Conservation (phyloP, 2,888 invertebrate species). For the Tetheella fluctuosa region DNA sequence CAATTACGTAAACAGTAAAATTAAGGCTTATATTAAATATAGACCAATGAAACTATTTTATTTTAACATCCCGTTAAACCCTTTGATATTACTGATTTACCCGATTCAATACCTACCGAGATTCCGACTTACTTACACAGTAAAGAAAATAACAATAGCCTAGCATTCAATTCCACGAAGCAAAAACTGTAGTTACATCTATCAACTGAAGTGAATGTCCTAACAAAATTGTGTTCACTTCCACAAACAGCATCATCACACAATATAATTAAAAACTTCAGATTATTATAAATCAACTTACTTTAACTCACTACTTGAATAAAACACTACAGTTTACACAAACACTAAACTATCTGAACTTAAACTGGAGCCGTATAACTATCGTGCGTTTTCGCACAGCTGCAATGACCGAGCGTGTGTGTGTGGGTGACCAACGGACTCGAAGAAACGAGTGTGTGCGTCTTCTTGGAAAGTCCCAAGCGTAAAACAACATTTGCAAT, state of each 20-base stretch:
- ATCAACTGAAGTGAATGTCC: too few relatives aligned
- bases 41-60: too few relatives aligned
- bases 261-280: neutral
- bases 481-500: neutral
- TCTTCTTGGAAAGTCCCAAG: slow-evolving; percentile 12
- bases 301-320: neutral
- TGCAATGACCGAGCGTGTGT: neutral
- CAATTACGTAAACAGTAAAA: too few relatives aligned
- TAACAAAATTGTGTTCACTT: too few relatives aligned
- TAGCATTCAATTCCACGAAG: neutral
- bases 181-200: neutral
- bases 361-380: neutral
- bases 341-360: neutral
- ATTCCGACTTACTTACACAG: too few relatives aligned
- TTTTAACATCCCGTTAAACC: too few relatives aligned
- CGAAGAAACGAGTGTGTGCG: neutral
- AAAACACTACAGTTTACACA: slow-evolving; percentile 4
- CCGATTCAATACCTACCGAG: too few relatives aligned
- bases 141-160: too few relatives aligned
- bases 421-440: slow-evolving; percentile 2
- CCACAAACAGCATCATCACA: too few relatives aligned
- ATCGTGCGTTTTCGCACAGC: slow-evolving; percentile 7
- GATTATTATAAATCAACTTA: neutral
- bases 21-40: too few relatives aligned
- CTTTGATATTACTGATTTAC: too few relatives aligned